A percentile compares a stretch with the other conserved stretches of the same genome.
phyloP scores from a whole-genome alignment of 2,113 vertebrate genomes.

The Xiphophorus maculatus region DNA sequence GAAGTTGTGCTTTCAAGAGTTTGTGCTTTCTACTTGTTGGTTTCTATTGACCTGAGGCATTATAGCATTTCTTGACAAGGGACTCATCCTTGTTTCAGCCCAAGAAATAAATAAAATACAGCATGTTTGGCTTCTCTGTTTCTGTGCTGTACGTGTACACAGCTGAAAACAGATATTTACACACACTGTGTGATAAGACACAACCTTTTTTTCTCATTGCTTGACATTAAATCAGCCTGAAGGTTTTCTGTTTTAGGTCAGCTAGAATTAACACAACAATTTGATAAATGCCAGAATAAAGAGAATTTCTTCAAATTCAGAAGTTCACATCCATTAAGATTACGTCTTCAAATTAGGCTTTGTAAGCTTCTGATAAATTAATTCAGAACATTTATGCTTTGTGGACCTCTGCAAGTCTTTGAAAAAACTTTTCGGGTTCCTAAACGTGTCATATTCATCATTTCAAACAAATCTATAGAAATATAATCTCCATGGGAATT shows the following conservation, averaged over 20 bases:
- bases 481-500: no score
- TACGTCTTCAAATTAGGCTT: neutral
- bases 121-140: conserved; percentile 39
- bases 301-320: neutral
- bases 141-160: neutral
- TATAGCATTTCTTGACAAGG: conserved; percentile 36
- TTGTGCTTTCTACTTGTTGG: conserved; percentile 2
- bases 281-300: neutral
- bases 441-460: no score
- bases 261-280: neutral
- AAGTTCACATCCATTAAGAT: neutral
- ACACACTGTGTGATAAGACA: neutral
- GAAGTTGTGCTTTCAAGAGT: conserved; percentile 23
- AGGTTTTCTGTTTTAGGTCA: neutral
- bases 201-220: neutral
- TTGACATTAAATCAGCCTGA: neutral
- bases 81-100: conserved; percentile 34
- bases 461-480: no score
- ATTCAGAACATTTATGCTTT: no score
- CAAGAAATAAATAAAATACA: conserved; percentile 19
- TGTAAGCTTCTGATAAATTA: no score
- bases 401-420: no score
- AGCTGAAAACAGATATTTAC: neutral
- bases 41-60: conserved; percentile 29
- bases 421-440: no score